Conservation (phyloP, 1,140 invertebrate genomes). For the Penaeus vannamei region DNA sequence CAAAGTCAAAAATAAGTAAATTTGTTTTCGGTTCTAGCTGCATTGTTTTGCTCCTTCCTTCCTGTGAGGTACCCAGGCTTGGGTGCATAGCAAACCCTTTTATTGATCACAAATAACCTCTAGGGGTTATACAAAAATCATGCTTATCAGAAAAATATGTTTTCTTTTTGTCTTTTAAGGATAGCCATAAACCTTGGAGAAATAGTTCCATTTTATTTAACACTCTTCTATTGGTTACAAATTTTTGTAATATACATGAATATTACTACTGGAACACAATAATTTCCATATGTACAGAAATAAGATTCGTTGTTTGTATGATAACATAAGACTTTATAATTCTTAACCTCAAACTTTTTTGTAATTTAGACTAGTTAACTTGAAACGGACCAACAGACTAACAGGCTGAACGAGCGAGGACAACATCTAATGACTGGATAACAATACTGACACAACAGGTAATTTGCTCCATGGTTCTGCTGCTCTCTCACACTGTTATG, state of each 20-base stretch:
- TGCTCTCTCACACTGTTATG: conserved; percentile 26
- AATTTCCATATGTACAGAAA: conserved; percentile 62
- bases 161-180: not conserved
- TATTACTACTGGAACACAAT: conserved; percentile 62
- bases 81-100: no score
- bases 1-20: no score
- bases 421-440: conserved; percentile 59
- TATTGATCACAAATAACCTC: no score
- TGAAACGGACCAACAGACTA: conserved; percentile 61
- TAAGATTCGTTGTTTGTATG: conserved; percentile 59
- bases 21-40: no score
- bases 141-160: not conserved
- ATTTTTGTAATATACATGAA: conserved; percentile 60
- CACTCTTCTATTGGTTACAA: conserved; percentile 63
- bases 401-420: conserved; percentile 53
- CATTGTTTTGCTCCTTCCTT: no score
- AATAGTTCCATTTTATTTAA: conserved; percentile 63
- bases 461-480: conserved; percentile 39
- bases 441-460: conserved; percentile 57
- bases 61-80: no score
- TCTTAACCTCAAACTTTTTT: conserved; percentile 47
- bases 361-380: conserved; percentile 63
- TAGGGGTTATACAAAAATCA: not conserved
- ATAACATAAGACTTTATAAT: conserved; percentile 49
- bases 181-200: conserved; percentile 32